phyloP scores from a whole-genome alignment of 1,140 invertebrate genomes.

The Thrips palmi region DNA sequence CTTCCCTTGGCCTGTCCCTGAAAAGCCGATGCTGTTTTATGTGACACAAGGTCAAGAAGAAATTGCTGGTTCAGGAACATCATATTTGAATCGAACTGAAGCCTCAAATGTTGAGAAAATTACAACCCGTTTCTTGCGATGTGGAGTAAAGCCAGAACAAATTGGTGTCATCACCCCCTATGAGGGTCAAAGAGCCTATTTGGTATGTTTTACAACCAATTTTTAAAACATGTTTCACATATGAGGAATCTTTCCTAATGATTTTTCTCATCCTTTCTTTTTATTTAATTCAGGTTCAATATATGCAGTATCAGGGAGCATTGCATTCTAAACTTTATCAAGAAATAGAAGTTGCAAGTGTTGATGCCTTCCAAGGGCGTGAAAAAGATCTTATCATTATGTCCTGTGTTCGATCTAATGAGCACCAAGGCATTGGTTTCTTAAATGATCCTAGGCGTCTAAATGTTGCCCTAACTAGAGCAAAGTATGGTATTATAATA shows the following conservation, averaged over 20 bases:
- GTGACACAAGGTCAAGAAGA: constrained; percentile 97
- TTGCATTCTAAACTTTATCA: constrained; percentile 93
- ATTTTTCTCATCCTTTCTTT: constrained; percentile 3
- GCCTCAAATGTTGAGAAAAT: constrained; percentile 98
- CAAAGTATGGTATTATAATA: constrained; percentile 96
- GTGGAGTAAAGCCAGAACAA: constrained; percentile 91
- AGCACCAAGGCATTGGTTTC: constrained; percentile 83
- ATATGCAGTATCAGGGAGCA: constrained; percentile 98
- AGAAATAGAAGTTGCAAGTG: constrained; percentile 98
- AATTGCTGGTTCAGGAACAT: constrained; percentile 94
- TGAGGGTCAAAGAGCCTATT: constrained; percentile 94
- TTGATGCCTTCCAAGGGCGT: constrained; percentile 93
- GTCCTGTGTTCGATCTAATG: constrained; percentile 84
- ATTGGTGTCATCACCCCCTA: constrained; percentile 99
- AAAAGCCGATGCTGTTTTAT: constrained; percentile 98
- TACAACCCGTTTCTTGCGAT: constrained; percentile 79
- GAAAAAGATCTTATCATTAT: constrained; percentile 99
- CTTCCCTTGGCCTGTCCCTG: constrained; percentile 92
- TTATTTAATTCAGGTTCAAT: constrained; percentile 41
- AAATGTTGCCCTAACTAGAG: constrained; percentile 94
- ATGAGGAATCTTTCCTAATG: not conserved
- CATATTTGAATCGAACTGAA: constrained; percentile 96
- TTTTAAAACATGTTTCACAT: not conserved
- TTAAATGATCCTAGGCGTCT: constrained; percentile 92
- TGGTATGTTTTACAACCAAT: constrained; percentile 37